Evolutionary conservation across 2,797 vertebrate species (phyloP).

Genomic region (Syngnathus acus): DNA sequence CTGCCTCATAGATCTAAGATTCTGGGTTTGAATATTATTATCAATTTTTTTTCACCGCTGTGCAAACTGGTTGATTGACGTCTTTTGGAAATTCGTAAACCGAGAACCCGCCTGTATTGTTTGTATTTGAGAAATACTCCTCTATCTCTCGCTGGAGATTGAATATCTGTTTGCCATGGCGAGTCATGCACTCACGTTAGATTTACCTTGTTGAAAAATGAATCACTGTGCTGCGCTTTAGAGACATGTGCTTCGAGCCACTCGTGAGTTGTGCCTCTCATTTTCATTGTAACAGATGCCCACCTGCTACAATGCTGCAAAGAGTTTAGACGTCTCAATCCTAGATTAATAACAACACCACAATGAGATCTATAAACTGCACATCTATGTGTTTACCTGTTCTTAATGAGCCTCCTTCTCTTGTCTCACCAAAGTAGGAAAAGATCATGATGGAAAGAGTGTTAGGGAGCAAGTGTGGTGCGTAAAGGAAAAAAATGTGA

Average conservation of each 20-base stretch:
- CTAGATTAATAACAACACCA: too few species aligned
- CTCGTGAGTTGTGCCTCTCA: background rate
- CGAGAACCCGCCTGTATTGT: background rate
- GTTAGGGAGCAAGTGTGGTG: background rate
- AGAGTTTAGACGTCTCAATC: too few species aligned
- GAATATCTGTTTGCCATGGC: background rate
- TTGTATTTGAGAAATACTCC: background rate
- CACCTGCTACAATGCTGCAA: background rate
- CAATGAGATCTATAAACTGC: too few species aligned
- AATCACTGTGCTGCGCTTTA: constrained; percentile 10
- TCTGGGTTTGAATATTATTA: background rate
- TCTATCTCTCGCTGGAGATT: constrained; percentile 4
- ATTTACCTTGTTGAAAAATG: constrained; percentile 22
- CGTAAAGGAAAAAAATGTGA: background rate
- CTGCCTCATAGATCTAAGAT: background rate
- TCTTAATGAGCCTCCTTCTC: background rate
- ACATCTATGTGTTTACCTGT: background rate
- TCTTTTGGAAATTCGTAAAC: background rate
- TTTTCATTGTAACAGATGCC: background rate
- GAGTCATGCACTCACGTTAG: constrained; percentile 17
- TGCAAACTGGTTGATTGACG: too few species aligned
- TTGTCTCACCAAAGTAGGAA: background rate
- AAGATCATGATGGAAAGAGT: background rate
- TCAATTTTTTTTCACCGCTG: too few species aligned
- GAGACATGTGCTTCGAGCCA: constrained; percentile 4